Percentiles rank a stretch among this genome's conserved stretches.
These are phyloP conservation scores for Aeoliscus strigatus DNA, from an alignment of 2,797 vertebrate species.

Conservation along the genomic window DNA sequence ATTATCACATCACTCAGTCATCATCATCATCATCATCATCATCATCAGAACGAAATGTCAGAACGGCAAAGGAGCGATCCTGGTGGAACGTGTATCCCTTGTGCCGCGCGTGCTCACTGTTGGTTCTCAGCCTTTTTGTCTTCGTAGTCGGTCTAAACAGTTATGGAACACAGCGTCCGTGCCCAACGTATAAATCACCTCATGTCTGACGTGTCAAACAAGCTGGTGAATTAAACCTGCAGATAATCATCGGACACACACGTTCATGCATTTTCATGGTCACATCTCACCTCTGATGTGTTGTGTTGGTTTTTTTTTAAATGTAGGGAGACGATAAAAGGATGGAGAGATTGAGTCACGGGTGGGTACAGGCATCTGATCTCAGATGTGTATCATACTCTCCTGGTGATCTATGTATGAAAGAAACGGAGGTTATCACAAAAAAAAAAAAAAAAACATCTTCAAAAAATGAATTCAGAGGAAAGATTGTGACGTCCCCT, in stretches of 20 bases:
- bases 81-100: constrained; percentile 57
- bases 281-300: neutral
- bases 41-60: constrained; percentile 62
- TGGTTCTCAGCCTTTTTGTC: constrained; percentile 16
- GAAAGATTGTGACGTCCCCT: too few relatives aligned
- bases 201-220: constrained; percentile 22
- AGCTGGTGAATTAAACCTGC: constrained; percentile 7
- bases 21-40: constrained; percentile 53
- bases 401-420: constrained; percentile 35
- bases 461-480: constrained; percentile 33
- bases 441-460: constrained; percentile 18
- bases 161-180: constrained; percentile 36
- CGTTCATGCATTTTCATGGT: constrained; percentile 8
- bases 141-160: constrained; percentile 47
- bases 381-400: constrained; percentile 19
- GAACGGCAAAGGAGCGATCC: constrained; percentile 39
- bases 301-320: too few relatives aligned
- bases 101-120: constrained; percentile 14
- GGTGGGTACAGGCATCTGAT: neutral
- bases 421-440: constrained; percentile 31
- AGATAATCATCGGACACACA: constrained; percentile 7
- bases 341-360: neutral
- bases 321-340: constrained; percentile 2
- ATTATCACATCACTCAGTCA: constrained; percentile 48
- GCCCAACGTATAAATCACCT: constrained; percentile 42